A percentile compares a stretch with the other conserved stretches of the same genome.
These are phyloP conservation scores for Erpobdella octoculata DNA, from an alignment of 2,888 invertebrate species.

Conservation along the genomic window DNA sequence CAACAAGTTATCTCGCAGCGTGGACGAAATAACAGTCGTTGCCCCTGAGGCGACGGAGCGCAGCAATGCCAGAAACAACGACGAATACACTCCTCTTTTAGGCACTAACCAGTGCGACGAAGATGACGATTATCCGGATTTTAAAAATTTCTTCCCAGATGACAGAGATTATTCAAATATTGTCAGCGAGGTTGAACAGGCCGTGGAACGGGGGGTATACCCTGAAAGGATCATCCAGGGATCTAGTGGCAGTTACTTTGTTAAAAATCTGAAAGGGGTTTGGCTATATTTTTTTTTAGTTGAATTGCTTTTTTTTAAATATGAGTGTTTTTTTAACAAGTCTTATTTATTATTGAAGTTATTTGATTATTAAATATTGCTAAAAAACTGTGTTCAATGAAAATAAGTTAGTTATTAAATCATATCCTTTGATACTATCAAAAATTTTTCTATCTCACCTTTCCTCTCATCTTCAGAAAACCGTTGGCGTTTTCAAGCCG, in stretches of 20 bases:
- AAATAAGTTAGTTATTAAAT: neutral
- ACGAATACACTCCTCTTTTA: too few relatives aligned
- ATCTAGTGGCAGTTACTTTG: constrained; percentile 97
- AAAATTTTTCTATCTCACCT: neutral
- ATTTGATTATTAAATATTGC: too few relatives aligned
- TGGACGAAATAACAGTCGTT: too few relatives aligned
- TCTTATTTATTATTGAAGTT: too few relatives aligned
- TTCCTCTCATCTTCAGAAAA: constrained; percentile 63
- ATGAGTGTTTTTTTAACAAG: too few relatives aligned
- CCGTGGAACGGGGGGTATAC: constrained; percentile 86
- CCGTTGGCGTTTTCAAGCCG: constrained; percentile 94
- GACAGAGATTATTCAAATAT: constrained; percentile 36
- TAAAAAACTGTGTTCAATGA: neutral
- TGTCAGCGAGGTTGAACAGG: constrained; percentile 49
- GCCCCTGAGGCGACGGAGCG: too few relatives aligned
- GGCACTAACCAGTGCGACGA: too few relatives aligned
- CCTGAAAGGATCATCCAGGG: constrained; percentile 98
- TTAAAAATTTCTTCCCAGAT: constrained; percentile 45
- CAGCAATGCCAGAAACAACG: too few relatives aligned
- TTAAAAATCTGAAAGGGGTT: constrained; percentile 72
- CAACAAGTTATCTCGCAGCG: too few relatives aligned
- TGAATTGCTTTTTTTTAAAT: neutral
- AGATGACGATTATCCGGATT: too few relatives aligned
- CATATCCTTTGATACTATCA: too few relatives aligned
- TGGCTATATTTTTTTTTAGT: too few relatives aligned